These are phyloP conservation scores for Gerris lacustris DNA, from an alignment of 2,888 invertebrate species.

Conservation along the genomic window DNA sequence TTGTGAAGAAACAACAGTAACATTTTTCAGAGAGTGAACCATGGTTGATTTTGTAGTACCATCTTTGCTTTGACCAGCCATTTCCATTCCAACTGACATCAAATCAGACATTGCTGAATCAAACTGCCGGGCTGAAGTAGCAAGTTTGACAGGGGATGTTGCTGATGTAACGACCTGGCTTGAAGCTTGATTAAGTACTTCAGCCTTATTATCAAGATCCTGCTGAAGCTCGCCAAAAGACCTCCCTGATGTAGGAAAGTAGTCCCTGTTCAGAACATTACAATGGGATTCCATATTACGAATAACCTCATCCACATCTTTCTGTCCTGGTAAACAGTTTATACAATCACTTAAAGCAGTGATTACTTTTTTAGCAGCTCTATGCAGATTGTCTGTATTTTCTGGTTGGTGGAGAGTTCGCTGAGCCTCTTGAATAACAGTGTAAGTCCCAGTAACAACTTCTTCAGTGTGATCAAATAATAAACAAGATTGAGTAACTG, in stretches of 20 bases:
- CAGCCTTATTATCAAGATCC: conserved; percentile 74
- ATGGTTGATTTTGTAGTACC: conserved; percentile 63
- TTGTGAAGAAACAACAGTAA: conserved; percentile 75
- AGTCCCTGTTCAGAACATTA: conserved; percentile 30
- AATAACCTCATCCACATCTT: conserved; percentile 83
- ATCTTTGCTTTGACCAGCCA: conserved; percentile 71
- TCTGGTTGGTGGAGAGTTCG: conserved; percentile 52
- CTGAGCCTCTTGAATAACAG: conserved; percentile 70
- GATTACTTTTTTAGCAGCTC: conserved; percentile 61
- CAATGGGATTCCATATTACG: conserved; percentile 60
- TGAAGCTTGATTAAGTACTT: conserved; percentile 69
- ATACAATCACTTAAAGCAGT: conserved; percentile 53
- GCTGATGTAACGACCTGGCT: conserved; percentile 36
- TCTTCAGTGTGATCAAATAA: conserved; percentile 49
- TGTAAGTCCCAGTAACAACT: conserved; percentile 63
- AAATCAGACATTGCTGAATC: conserved; percentile 65
- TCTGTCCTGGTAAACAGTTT: conserved; percentile 81
- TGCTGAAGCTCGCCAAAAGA: conserved; percentile 69
- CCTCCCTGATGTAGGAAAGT: conserved; percentile 59
- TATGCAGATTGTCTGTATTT: conserved; percentile 48
- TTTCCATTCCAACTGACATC: conserved; percentile 66
- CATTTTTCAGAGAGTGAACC: conserved; percentile 73
- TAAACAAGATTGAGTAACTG: background rate
- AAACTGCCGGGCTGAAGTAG: conserved; percentile 63
- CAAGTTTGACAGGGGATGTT: conserved; percentile 42